Conservation (phyloP, 2,113 vertebrate genomes). For the Lipotes vexillifer region DNA sequence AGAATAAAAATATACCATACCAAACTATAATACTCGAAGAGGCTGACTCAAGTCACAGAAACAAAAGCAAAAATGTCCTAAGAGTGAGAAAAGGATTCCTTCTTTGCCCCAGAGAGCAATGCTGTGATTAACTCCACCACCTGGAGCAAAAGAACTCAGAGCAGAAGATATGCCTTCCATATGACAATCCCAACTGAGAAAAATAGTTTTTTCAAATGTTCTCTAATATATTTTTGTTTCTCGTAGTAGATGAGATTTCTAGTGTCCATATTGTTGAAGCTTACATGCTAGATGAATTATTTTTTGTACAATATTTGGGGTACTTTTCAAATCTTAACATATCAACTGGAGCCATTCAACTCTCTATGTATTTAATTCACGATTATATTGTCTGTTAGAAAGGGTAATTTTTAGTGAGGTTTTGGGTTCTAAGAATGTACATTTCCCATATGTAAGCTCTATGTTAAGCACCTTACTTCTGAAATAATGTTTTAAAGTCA, state of each 20-base stretch:
- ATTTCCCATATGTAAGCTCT: not conserved
- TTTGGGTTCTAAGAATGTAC: not conserved
- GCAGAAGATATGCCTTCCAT: not conserved
- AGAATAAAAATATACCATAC: not conserved
- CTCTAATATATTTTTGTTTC: not conserved
- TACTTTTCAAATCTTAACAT: not conserved
- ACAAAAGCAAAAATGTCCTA: conserved; percentile 3
- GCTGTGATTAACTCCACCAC: conserved; percentile 20
- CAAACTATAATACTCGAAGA: not conserved
- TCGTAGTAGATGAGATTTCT: not conserved
- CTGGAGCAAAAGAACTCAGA: not conserved
- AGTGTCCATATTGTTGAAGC: not conserved
- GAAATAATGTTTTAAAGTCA: not conserved
- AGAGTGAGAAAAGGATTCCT: not conserved
- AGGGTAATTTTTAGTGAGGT: not conserved
- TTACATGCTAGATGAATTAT: not conserved
- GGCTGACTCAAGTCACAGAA: not conserved
- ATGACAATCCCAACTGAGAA: not conserved
- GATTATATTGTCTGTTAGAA: not conserved
- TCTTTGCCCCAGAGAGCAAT: conserved; percentile 15
- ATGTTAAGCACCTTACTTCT: not conserved
- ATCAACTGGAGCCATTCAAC: not conserved
- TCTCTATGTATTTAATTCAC: not conserved
- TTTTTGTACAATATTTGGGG: not conserved
- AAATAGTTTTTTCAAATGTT: not conserved